Evolutionary conservation across 2,113 vertebrate species (phyloP).

Genomic region (Oplegnathus fasciatus): DNA sequence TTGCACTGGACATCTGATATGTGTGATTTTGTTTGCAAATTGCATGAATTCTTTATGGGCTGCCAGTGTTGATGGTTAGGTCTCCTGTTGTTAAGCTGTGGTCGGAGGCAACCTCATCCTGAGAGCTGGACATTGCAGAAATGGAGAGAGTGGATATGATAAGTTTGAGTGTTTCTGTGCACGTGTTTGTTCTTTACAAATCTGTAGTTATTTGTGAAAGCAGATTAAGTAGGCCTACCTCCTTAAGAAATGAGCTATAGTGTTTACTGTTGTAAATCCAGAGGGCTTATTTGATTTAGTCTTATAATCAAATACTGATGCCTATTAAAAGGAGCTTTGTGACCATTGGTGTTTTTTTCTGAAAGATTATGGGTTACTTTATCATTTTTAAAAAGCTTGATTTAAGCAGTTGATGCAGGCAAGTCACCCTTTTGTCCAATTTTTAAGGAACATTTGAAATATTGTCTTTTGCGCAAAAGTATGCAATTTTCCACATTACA

Average conservation of each 20-base stretch:
- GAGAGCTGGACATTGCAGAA: background rate
- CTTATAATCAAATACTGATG: no score
- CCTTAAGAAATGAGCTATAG: background rate
- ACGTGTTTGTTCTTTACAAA: background rate
- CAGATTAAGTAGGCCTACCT: background rate
- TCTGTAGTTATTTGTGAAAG: background rate
- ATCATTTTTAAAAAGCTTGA: background rate
- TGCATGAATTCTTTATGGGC: background rate
- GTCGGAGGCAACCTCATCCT: background rate
- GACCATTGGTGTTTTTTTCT: background rate
- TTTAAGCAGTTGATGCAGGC: background rate
- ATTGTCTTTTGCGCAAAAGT: background rate
- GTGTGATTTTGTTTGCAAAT: background rate
- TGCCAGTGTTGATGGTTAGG: background rate
- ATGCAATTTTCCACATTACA: background rate
- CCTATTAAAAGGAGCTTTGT: background rate
- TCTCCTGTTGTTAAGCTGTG: background rate
- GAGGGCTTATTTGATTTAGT: no score
- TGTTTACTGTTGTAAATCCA: background rate
- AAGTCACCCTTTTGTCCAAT: background rate
- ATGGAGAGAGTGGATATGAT: background rate
- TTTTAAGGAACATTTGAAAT: background rate
- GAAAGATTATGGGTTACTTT: background rate
- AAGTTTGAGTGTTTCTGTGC: background rate
- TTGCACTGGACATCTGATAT: background rate